Base-by-base conservation (phyloP, 2,797 vertebrate genomes). In the Scolopax rusticola region DNA sequence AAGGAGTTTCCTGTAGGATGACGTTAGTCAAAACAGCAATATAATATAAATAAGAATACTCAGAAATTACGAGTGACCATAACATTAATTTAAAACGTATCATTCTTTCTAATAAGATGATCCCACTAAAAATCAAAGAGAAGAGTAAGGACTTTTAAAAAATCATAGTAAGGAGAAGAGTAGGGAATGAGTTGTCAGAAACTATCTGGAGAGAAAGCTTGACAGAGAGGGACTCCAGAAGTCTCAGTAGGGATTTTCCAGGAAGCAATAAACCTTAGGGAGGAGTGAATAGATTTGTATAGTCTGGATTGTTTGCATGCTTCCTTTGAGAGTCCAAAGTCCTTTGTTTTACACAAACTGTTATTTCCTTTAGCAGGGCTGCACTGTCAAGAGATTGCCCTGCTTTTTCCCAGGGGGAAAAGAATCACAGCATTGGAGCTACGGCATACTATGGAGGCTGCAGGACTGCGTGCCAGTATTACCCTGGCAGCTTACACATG, bases 261-360 rank as follows among this genome's bases (percentile, higher is more conserved):
- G 40, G 47, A 81, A 84, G n/a, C 0, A 1, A 20, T 79, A 92
- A 95, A 83, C 50, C 19, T 79, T 63, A 67, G 50, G 59, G 82
- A 88, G 61, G 70, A 86, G 32, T 48, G 40, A 93, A 71, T 53
- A 65, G 33, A 87, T 12, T 10, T n/a, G 14, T 73, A 54, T 15
- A 57, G 33, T 76, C n/a, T 18, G 38, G 24, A 30, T 51, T 85
- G 6, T 59, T 71, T 82, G 24, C 12, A 25, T 77, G 11, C 16
- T 32, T 57, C 32, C 41, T 90, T 81, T 78, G 73, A 91, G 80
- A 89, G 12, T 18, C 63, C n/a, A 32, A 85, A 92, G 33, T 60
- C 50, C 59, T 87, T 93, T 91, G 81, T 68, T 91, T 76, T 91
- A 78, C 70, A 88, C 71, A 76, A 86, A 81, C 18, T 48, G 2